Evolutionary conservation across 2,113 vertebrate species (phyloP).

Genomic region (Rhynchopsitta pachyrhyncha): DNA sequence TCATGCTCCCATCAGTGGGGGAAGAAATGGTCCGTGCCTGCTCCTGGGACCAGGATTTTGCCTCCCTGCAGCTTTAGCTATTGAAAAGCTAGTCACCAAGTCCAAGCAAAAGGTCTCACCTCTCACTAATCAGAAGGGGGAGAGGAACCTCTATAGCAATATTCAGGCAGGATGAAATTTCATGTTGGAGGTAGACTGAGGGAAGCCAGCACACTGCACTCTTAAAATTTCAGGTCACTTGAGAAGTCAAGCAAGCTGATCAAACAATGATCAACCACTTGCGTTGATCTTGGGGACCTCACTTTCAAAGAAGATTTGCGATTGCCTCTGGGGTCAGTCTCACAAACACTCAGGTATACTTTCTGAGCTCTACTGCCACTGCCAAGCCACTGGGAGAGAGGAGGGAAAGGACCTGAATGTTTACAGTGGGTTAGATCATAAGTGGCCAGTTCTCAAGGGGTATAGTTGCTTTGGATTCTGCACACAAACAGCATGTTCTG

Average conservation of each 20-base stretch:
- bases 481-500: background rate
- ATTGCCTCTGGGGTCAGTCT: background rate
- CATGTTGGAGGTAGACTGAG: background rate
- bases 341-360: background rate
- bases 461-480: background rate
- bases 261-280: background rate
- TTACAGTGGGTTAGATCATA: background rate
- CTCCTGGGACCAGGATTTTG: background rate
- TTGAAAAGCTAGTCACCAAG: background rate
- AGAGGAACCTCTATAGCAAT: background rate
- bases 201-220: background rate
- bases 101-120: background rate
- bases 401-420: background rate
- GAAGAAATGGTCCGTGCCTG: background rate
- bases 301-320: background rate
- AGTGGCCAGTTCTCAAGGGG: background rate
- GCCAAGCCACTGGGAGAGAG: background rate
- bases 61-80: background rate
- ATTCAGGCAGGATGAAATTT: background rate
- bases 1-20: rapidly evolving
- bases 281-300: background rate
- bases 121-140: background rate
- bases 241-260: background rate
- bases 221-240: background rate
- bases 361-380: background rate